phyloP scores from a whole-genome alignment of 2,888 invertebrate species.

The Rhabditoides inermis region DNA sequence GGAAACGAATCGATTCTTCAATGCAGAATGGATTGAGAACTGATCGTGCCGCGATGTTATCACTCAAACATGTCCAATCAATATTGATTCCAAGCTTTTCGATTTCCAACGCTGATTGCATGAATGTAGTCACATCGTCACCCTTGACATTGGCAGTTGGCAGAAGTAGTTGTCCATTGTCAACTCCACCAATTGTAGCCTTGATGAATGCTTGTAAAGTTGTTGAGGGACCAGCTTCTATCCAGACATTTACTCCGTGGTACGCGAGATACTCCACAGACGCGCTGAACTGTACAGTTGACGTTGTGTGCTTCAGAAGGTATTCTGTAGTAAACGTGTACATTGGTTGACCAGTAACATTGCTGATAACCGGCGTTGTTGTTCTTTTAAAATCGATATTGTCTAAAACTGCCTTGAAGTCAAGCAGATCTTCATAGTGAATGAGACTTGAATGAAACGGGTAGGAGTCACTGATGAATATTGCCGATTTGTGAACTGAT shows the following conservation, averaged over 20 bases:
- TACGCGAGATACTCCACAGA: conserved; percentile 2
- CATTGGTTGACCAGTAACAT: conserved; percentile 26
- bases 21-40: too few species aligned
- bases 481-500: conserved; percentile 7
- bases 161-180: conserved; percentile 13
- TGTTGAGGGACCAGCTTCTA: conserved; percentile 36
- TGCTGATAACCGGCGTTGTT: conserved; percentile 27
- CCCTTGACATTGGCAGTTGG: conserved; percentile 26
- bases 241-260: conserved; percentile 23
- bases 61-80: conserved; percentile 14
- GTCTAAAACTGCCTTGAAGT: conserved; percentile 14
- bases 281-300: conserved; percentile 16
- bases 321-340: conserved; percentile 22
- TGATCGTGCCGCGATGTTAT: too few species aligned
- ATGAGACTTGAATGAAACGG: conserved; percentile 39
- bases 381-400: conserved; percentile 17
- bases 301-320: conserved; percentile 25
- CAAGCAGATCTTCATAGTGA: conserved; percentile 21
- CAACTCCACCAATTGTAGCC: neutral
- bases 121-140: conserved; percentile 17
- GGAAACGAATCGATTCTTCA: too few species aligned
- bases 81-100: conserved; percentile 15
- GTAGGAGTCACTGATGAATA: conserved; percentile 31
- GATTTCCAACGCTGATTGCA: conserved; percentile 21
- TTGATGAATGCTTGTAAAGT: too few species aligned